Evolutionary conservation across 1,140 invertebrate genomes (phyloP).

Genomic region (Palaemon carinicauda): DNA sequence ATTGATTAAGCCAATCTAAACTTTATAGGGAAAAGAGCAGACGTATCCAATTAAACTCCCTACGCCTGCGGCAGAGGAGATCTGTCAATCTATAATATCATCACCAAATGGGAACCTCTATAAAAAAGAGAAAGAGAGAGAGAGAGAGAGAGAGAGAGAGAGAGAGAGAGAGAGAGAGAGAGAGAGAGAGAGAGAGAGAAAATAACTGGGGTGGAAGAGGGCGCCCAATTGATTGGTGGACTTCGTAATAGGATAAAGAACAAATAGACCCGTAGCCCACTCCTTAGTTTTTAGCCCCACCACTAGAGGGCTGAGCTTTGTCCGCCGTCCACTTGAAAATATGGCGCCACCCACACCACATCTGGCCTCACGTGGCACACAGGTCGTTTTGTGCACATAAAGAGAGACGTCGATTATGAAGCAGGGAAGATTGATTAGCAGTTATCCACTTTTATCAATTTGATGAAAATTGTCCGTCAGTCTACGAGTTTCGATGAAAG

Average conservation of each 20-base stretch:
- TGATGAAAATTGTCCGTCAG: too few relatives aligned
- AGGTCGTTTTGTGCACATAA: neutral
- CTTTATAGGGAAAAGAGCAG: neutral
- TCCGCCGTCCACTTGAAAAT: constrained; percentile 9
- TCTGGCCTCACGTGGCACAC: constrained; percentile 15
- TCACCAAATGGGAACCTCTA: neutral
- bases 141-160: neutral
- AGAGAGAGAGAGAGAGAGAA: neutral
- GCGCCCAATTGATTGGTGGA: constrained; percentile 3
- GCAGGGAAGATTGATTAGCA: neutral
- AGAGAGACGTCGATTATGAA: neutral
- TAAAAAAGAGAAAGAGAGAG: neutral
- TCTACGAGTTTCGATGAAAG: too few relatives aligned
- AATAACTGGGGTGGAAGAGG: neutral
- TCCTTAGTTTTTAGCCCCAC: constrained; percentile 15
- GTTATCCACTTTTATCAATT: too few relatives aligned
- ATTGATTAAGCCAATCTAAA: too few relatives aligned
- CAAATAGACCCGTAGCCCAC: constrained; percentile 22
- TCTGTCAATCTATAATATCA: constrained; percentile 16
- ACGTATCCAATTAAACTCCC: neutral
- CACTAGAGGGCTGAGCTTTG: neutral
- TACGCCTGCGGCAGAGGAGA: neutral
- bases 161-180: neutral
- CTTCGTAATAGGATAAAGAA: constrained; percentile 32
- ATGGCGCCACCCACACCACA: constrained; percentile 18